Evolutionary conservation across 2,113 vertebrate species (phyloP), one percentile per base, ranked within the genome.

Genomic region (Melanostigma gelatinosum): DNA sequence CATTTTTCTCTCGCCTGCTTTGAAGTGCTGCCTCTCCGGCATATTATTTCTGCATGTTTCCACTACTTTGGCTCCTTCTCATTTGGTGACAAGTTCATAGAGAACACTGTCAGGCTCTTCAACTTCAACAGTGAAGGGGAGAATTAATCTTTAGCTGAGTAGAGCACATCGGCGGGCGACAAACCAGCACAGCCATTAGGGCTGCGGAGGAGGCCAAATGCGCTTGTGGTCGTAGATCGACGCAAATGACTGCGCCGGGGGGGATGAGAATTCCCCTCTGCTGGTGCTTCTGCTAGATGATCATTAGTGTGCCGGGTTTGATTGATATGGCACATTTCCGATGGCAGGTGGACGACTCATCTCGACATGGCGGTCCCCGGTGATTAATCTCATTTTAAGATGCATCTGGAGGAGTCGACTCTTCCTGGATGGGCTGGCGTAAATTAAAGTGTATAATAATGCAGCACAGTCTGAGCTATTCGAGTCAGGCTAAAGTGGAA

Each of bases 361-460:
- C 85, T 72, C 82, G 63, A 87, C 87, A 89, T 34, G 79, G 46
- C 62, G 36, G 60, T 91, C 88, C 88, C 88, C 27, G 3, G 75
- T 84, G 90, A 93, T 92, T 93, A 90, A 92, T 91, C 87, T 92
- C 77, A 80, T 87, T 88, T 89, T 88, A 90, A 89, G 73, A 81
- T 84, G 85, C 88, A 90, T 90, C 89, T 88, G 84, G 86, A 90
- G 85, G 87, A 86, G 76, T 72, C 71, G 27, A 55, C 73, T 62
- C 70, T 70, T 54, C 61, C 40, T 75, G 77, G 90, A 87, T 74
- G 24, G 72, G 67, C 76, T 78, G 72, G n/a, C 88, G 87, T 85
- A 89, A 87, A 85, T 91, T 91, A 88, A 85, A 91, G 84, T 40
- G 58, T 79, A 82, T 85, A 71, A 87, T 75, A 89, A 81, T 72